Conservation (phyloP, 2,797 vertebrate species). For the Rhinogobio ventralis region DNA sequence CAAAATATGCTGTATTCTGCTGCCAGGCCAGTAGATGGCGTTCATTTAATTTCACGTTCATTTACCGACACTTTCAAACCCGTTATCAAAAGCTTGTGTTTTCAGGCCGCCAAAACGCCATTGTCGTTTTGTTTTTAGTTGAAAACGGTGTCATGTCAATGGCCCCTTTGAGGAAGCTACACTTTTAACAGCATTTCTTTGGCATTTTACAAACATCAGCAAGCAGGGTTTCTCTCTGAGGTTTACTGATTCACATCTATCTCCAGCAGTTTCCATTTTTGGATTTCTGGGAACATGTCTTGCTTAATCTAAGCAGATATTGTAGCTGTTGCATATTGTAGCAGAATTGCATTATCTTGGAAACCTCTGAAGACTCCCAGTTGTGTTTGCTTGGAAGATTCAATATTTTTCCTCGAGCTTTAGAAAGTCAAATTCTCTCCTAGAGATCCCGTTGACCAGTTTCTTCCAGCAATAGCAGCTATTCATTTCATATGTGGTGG, state of each 20-base stretch:
- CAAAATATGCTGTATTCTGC: background rate
- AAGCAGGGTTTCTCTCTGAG: background rate
- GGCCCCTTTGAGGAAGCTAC: background rate
- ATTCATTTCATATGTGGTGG: conserved; percentile 14
- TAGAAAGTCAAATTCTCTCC: conserved; percentile 4
- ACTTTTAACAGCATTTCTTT: background rate
- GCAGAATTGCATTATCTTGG: conserved; percentile 22
- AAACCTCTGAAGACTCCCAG: background rate
- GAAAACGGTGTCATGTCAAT: background rate
- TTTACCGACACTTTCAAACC: background rate
- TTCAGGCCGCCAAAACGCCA: background rate
- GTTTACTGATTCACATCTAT: background rate
- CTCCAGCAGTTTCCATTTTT: conserved; percentile 10
- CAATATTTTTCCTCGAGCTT: conserved; percentile 5
- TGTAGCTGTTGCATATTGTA: conserved; percentile 11
- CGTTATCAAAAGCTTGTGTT: background rate
- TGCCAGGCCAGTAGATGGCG: background rate
- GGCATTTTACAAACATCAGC: background rate
- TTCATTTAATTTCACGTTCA: background rate
- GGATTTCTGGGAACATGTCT: conserved; percentile 23
- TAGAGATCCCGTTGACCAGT: background rate
- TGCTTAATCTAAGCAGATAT: conserved; percentile 25
- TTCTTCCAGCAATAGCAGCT: conserved; percentile 10
- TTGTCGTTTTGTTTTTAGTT: background rate
- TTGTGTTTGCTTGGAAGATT: conserved; percentile 32